Evolutionary conservation across 1,140 invertebrate species (phyloP), one percentile per base, ranked within the genome.

Genomic region (Zaprionus vittiger): DNA sequence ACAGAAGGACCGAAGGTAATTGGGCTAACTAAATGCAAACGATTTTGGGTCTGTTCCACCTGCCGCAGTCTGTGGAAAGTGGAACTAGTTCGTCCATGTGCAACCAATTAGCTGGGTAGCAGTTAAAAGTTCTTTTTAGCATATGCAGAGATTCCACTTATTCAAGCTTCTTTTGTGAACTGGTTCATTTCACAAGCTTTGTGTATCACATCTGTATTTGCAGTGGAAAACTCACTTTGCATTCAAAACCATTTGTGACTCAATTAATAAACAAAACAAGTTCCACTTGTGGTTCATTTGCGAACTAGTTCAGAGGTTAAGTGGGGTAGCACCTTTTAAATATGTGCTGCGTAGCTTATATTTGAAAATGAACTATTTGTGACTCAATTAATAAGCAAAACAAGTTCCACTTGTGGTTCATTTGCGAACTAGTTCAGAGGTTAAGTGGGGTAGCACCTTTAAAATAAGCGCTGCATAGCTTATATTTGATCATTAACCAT

Each of bases 1-100:
- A 15, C 52, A 28, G n/a, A 56, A 56, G 38, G 17, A 47, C 44
- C 12, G 55, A 64, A 62, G 67, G 37, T 55, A 72, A 76, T 66
- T 52, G 61, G 37, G 61, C 62, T 56, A 66, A 73, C 44, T 72
- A 76, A 76, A 76, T 76, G 73, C 61, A 76, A 71, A 64, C 60
- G 54, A 38, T 75, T 75, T 74, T 31, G n/a, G n/a, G n/a, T 22
- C 20, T 12, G 44, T 55, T 68, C 24, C 5, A 17, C 41, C 41
- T 47, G 37, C 47, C 34, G 41, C 34, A 64, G 6, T 28, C 24
- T 38, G 14, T 4, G 12, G 5, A 47, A 52, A 49, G 55, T 17
- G 28, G 44, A 38, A 62, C 44, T 71, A 67, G 64, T 44, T 49
- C 47, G n/a, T 4, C 2, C 28, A 26, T 14, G 22, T 20, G 28